phyloP scores from a whole-genome alignment of 1,140 invertebrate genomes.

The Polyergus mexicanus region DNA sequence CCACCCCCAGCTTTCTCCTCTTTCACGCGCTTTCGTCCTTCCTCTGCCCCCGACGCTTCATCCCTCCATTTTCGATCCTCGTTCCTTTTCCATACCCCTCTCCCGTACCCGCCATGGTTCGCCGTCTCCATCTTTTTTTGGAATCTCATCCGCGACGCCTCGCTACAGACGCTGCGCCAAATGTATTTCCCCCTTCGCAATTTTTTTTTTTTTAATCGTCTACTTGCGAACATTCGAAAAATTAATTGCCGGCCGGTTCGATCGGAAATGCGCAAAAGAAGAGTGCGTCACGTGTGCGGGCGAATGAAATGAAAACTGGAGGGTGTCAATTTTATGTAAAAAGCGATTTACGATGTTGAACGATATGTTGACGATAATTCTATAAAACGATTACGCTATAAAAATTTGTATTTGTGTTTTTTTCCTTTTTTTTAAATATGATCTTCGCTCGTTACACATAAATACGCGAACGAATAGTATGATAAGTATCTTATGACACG shows the following conservation, averaged over 20 bases:
- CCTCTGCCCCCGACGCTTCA: conserved; percentile 36
- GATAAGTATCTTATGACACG: conserved; percentile 18
- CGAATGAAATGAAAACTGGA: conserved; percentile 54
- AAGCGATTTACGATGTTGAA: conserved; percentile 42
- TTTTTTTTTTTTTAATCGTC: conserved; percentile 63
- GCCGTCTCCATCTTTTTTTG: conserved; percentile 60
- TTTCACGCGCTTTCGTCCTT: conserved; percentile 66
- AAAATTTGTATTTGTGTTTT: conserved; percentile 45
- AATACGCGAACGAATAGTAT: background rate
- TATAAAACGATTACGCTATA: conserved; percentile 50
- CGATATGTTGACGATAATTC: conserved; percentile 62
- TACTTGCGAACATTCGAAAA: conserved; percentile 61
- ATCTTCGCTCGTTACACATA: conserved; percentile 19
- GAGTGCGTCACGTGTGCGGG: conserved; percentile 31
- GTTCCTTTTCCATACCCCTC: conserved; percentile 43
- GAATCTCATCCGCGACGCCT: conserved; percentile 72
- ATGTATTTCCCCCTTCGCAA: conserved; percentile 73
- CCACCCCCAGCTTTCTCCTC: conserved; percentile 59
- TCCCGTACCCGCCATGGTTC: conserved; percentile 35
- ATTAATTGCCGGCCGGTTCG: conserved; percentile 58
- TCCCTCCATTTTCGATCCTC: conserved; percentile 37
- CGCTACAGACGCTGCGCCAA: conserved; percentile 66
- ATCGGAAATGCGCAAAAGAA: conserved; percentile 57
- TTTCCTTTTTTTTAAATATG: conserved; percentile 1
- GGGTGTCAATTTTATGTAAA: conserved; percentile 57